Conservation (phyloP, 2,113 vertebrate species). For the Eudyptes chrysolophus region DNA sequence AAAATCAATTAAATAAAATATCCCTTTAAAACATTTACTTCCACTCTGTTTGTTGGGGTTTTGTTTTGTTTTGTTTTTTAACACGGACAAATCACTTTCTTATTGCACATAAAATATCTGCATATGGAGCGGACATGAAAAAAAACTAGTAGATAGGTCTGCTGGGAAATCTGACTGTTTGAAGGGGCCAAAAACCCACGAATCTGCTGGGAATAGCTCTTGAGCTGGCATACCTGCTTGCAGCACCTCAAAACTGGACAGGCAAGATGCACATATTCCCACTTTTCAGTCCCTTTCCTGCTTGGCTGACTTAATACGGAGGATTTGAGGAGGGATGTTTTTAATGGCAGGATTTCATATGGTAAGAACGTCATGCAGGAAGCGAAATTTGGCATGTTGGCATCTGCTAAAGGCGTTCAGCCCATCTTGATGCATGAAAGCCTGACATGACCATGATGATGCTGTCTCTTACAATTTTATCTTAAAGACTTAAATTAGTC, state of each 20-base stretch:
- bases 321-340: conserved; percentile 17
- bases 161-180: not conserved
- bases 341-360: conserved; percentile 47
- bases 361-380: conserved; percentile 17
- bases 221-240: not conserved
- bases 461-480: conserved; percentile 42
- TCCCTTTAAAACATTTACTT: not conserved
- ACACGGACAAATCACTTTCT: not conserved
- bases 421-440: not conserved
- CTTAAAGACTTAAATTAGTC: conserved; percentile 31
- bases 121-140: not conserved
- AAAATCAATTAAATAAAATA: not conserved
- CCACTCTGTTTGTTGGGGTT: rapidly evolving
- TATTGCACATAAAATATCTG: not conserved
- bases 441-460: not conserved
- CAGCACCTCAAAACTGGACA: not conserved
- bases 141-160: not conserved
- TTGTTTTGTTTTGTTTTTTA: not conserved
- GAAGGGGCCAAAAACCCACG: not conserved
- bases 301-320: not conserved
- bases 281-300: not conserved
- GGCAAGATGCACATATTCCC: not conserved
- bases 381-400: conserved; percentile 18
- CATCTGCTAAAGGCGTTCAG: not conserved
- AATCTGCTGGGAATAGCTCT: not conserved